Evolutionary conservation across 2,888 invertebrate species (phyloP).

Genomic region (Pomacea canaliculata): DNA sequence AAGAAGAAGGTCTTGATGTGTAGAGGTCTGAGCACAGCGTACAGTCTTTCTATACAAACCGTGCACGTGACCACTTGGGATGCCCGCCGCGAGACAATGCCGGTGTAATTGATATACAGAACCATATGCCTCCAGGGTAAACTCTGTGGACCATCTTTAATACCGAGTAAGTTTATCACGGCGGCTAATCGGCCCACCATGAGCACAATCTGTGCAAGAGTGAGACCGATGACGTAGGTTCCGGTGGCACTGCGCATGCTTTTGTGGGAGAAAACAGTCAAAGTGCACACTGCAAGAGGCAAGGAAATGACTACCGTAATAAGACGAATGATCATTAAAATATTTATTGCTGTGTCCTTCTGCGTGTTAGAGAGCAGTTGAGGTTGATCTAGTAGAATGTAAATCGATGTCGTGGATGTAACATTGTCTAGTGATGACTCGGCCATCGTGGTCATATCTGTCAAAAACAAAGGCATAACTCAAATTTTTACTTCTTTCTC

Average conservation of each 20-base stretch:
- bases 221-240: conserved; percentile 12
- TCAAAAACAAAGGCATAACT: too few species aligned
- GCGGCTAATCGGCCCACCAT: neutral
- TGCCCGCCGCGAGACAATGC: too few species aligned
- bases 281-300: conserved; percentile 5
- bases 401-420: neutral
- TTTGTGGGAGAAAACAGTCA: conserved; percentile 8
- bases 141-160: too few species aligned
- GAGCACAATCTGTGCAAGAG: neutral
- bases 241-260: conserved; percentile 12
- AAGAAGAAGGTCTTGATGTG: too few species aligned
- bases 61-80: too few species aligned
- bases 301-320: neutral
- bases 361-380: neutral
- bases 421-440: neutral
- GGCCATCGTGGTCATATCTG: too few species aligned
- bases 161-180: too few species aligned
- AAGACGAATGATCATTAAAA: neutral
- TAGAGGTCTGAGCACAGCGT: too few species aligned
- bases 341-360: neutral
- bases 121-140: too few species aligned
- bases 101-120: too few species aligned
- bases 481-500: too few species aligned
- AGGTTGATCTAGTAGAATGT: neutral
- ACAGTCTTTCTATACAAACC: too few species aligned